Base-by-base conservation (phyloP, 2,888 invertebrate genomes). In the Microctonus hyperodae region DNA sequence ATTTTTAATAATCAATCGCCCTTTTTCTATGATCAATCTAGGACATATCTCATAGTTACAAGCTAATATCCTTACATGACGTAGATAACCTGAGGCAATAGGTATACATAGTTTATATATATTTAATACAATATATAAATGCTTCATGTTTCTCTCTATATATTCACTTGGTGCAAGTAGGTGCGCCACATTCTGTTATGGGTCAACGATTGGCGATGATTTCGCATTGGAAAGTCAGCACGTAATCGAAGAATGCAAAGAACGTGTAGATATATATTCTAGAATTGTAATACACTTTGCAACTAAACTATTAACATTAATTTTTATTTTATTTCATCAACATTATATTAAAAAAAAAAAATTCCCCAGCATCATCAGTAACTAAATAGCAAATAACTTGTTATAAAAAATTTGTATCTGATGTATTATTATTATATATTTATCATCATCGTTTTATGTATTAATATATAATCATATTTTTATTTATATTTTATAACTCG, bases 131-230 rank as follows among this genome's bases (percentile, higher is more conserved):
- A 33, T 56, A 56, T 31, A 20, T 33, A 20, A 9, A 20, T 13
- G n/a, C n/a, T 48, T 16, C 16, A 48, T 44, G 28, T 48, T 48
- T 59, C 44, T 23, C 9, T 25, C 10, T 31, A 16, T 28, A 59
- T 28, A 28, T 44, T 44, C 16, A 44, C 23, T 58, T 37, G n/a
- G 35, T 16, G 13, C 35, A 63, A 40, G 65, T 66, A 65, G 71
- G 70, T 69, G 71, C 69, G 71, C 64, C 69, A 64, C 63, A 51
- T 67, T 69, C 53, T 69, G 68, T 71, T 69, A 72, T 70, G 72
- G 73, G 72, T 73, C 73, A 72, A 64, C 64, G 69, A 69, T 72
- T 68, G 44, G 25, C 68, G 73, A 70, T 70, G 71, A 68, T 72
- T 68, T 72, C 60, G 66, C 70, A 69, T 68, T 72, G 69, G 70